Percentiles rank a stretch among this genome's conserved stretches.
These are phyloP conservation scores for Pelodytes ibericus DNA, from an alignment of 2,797 vertebrate genomes.

Conservation along the genomic window DNA sequence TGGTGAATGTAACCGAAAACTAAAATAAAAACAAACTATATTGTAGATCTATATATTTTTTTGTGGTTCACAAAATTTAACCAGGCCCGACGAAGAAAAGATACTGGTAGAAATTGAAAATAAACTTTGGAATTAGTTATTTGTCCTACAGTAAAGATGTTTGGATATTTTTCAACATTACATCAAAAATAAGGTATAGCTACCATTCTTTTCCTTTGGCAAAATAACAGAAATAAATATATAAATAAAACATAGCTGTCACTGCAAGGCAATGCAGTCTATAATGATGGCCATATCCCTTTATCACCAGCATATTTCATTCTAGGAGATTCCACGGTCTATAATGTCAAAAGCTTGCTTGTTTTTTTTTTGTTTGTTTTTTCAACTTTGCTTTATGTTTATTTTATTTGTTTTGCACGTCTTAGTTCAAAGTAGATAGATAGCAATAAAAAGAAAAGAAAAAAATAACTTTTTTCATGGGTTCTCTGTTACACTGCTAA, in stretches of 20 bases:
- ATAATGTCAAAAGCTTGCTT: constrained; percentile 74
- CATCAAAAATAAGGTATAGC: constrained; percentile 56
- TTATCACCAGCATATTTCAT: constrained; percentile 82
- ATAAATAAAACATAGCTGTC: constrained; percentile 50
- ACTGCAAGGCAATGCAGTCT: constrained; percentile 67
- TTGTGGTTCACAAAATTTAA: constrained; percentile 15
- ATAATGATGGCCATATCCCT: constrained; percentile 72
- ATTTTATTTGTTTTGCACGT: constrained; percentile 64
- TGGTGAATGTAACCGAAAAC: constrained; percentile 38
- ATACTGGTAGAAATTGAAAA: background rate
- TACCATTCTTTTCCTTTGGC: constrained; percentile 65
- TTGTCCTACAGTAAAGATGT: constrained; percentile 67
- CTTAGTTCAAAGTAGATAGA: constrained; percentile 85
- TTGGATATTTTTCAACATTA: constrained; percentile 69
- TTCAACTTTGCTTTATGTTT: constrained; percentile 60
- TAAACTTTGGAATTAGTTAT: constrained; percentile 67
- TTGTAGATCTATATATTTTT: constrained; percentile 34
- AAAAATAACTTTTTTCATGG: constrained; percentile 78
- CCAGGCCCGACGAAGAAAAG: constrained; percentile 15
- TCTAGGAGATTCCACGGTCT: constrained; percentile 76
- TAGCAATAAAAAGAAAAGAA: constrained; percentile 89
- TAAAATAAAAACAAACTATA: constrained; percentile 5
- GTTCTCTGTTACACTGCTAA: constrained; percentile 83
- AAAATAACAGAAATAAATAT: constrained; percentile 51
- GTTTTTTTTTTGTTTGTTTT: constrained; percentile 67